Base-by-base conservation (phyloP, 64 coral and sea anemone genomes). In the Pocillopora damicornis region DNA sequence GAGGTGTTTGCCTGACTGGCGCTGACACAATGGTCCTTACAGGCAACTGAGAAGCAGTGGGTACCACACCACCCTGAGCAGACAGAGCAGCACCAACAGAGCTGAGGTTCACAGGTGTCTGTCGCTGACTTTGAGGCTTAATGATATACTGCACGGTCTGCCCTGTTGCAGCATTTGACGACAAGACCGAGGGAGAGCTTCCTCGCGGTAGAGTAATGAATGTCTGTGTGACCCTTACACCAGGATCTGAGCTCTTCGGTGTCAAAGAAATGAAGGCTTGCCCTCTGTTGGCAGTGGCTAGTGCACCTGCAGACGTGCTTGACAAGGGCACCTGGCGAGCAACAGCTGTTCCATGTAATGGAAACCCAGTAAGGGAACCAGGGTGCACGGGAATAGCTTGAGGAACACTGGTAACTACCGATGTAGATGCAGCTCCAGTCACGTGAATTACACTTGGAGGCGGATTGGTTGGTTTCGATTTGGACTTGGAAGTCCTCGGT, bases 51-150 rank as follows among this genome's bases (percentile, higher is more conserved):
- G 86, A 12, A 15, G 67, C 63, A 42, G 76, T 63, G 38, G 75
- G 36, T 42, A 87, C 57, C 16, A 77, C 90, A 75, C 64, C 89
- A 15, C 79, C 51, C 36, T 69, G 59, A 2, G 86, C 58, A 2
- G 76, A 61, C 58, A 88, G 15, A 60, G 87, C 61, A 36, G 87
- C 72, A 72, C 81, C 75, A 30, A 90, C 88, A 75, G 81, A 30
- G 13, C 59, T 82, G 35, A 84, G 22, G 59, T 90, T 76, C n/a
- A 95, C 78, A 60, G 90, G 74, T 66, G 89, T 64, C 63, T 89
- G 94, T 15, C 92, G 82, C 81, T 93, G 92, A 11, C 94, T 95
- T 88, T 95, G 94, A 8, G 94, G 94, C 51, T 95, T 95, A 75
- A 95, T 95, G 73, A 95, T 91, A 59, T 95, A 95, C 69, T 95